A percentile compares a stretch with the other conserved stretches of the same genome.
phyloP scores from a whole-genome alignment of 2,113 vertebrate species.

The Theristicus caerulescens region DNA sequence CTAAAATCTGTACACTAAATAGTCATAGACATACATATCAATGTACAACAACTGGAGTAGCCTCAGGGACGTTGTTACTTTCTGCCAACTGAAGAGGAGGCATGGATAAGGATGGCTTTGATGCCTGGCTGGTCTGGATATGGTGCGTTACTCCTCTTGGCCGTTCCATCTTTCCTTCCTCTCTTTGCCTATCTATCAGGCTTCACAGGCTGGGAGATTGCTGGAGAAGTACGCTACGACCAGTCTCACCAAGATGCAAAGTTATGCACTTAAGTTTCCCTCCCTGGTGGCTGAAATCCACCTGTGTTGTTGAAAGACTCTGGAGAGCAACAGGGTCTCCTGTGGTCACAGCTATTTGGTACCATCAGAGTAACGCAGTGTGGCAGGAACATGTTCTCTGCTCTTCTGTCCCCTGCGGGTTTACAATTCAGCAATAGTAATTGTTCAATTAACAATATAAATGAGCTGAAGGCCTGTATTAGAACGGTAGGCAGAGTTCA shows the following conservation, averaged over 20 bases:
- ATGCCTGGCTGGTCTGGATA: neutral
- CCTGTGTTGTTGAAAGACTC: neutral
- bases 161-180: neutral
- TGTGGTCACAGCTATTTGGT: neutral
- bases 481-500: neutral
- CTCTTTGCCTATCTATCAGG: neutral
- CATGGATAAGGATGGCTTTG: neutral
- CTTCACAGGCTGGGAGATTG: neutral
- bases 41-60: neutral
- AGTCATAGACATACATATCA: neutral
- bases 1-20: neutral
- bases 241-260: neutral
- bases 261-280: neutral
- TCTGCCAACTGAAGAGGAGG: neutral
- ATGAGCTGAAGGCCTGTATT: neutral
- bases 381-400: neutral
- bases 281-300: neutral
- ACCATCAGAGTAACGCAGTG: neutral
- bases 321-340: neutral
- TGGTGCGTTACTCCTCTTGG: neutral
- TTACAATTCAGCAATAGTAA: constrained; percentile 18
- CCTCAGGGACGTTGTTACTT: neutral
- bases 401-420: neutral
- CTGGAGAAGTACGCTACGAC: neutral
- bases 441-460: constrained; percentile 34